These are phyloP conservation scores for Heteropelma amictum DNA, from an alignment of 2,888 invertebrate genomes.

Conservation along the genomic window DNA sequence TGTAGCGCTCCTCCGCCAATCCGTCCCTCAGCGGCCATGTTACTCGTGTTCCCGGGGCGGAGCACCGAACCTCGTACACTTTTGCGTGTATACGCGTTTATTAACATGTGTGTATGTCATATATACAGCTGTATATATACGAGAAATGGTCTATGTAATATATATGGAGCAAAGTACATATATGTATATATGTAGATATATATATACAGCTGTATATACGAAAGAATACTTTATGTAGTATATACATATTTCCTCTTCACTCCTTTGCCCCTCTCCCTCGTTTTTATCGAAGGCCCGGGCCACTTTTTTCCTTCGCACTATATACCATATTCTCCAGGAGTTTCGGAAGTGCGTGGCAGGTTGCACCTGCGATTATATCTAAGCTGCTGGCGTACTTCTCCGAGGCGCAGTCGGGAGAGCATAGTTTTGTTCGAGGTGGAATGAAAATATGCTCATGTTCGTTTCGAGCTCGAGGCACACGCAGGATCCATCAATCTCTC, in stretches of 20 bases:
- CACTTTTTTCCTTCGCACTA: slow-evolving; percentile 23
- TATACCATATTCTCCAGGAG: no score
- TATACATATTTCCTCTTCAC: background rate
- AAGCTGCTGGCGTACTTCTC: no score
- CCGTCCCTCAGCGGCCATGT: slow-evolving; percentile 83
- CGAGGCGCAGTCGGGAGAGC: no score
- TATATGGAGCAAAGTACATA: no score
- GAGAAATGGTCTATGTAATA: no score
- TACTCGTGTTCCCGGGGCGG: slow-evolving; percentile 81
- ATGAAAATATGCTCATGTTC: background rate
- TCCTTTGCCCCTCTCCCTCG: background rate
- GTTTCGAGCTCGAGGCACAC: background rate
- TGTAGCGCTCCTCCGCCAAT: slow-evolving; percentile 81
- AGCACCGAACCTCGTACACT: slow-evolving; percentile 78
- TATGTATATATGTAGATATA: background rate
- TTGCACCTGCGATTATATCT: no score
- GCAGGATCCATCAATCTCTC: background rate
- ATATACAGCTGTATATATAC: no score
- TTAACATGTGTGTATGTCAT: background rate
- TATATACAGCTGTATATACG: background rate
- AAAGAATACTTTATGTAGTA: slow-evolving; percentile 8
- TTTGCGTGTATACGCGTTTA: slow-evolving; percentile 14
- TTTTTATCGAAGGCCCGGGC: no score
- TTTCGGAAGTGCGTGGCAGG: no score
- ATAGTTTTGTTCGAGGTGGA: no score